Conservation (phyloP, 2,113 vertebrate genomes). For the Corythornis madagascariensis region DNA sequence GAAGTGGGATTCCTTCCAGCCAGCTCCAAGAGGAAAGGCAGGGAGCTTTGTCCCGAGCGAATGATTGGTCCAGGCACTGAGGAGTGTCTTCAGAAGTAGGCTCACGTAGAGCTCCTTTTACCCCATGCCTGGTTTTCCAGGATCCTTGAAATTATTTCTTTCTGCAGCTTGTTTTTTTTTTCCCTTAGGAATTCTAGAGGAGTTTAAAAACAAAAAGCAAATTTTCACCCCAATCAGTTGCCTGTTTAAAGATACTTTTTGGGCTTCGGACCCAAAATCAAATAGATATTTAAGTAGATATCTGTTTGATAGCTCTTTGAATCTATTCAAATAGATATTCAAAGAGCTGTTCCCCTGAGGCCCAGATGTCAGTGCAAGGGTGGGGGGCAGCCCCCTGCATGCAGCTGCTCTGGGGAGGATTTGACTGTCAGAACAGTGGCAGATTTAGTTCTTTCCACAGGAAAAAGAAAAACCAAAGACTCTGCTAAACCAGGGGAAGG, state of each 20-base stretch:
- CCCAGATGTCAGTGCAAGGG: background rate
- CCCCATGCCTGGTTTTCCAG: background rate
- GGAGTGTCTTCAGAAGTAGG: slow-evolving; percentile 8
- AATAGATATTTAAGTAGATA: too few species aligned
- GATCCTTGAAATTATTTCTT: background rate
- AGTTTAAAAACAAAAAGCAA: background rate
- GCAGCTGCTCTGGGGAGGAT: background rate
- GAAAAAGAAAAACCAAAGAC: slow-evolving; percentile 37
- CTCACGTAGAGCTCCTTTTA: slow-evolving; percentile 12
- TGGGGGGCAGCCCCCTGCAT: background rate
- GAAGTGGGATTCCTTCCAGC: slow-evolving; percentile 7
- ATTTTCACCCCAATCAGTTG: background rate
- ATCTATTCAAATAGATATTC: background rate
- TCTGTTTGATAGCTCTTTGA: too few species aligned
- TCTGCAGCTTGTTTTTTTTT: background rate
- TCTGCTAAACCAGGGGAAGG: background rate
- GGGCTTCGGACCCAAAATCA: background rate
- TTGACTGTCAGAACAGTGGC: background rate
- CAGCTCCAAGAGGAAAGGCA: background rate
- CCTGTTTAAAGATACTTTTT: background rate
- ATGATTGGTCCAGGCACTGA: background rate
- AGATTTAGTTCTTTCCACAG: slow-evolving; percentile 50
- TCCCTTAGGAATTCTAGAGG: background rate
- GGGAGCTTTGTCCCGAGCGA: background rate
- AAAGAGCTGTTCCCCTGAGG: background rate